These are phyloP conservation scores for Calonectris borealis DNA, from an alignment of 2,113 vertebrate genomes.

Conservation along the genomic window DNA sequence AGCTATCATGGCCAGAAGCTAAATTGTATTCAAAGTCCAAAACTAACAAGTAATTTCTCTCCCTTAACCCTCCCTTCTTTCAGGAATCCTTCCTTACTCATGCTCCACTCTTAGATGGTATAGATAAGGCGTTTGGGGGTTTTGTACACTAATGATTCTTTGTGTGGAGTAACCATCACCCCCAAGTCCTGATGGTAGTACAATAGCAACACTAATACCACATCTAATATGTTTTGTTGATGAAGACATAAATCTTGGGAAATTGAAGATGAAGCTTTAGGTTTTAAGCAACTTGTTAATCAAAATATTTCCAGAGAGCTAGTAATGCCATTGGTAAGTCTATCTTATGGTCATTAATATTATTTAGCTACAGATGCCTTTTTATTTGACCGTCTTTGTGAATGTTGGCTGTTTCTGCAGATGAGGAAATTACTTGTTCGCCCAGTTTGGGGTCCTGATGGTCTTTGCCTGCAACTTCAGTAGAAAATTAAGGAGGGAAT, in stretches of 20 bases:
- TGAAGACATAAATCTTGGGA: neutral
- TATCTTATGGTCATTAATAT: neutral
- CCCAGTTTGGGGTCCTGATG: neutral
- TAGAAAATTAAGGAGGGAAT: neutral
- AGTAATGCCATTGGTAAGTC: neutral
- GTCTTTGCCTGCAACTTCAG: neutral
- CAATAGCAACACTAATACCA: neutral
- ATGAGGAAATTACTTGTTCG: neutral
- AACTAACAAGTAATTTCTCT: neutral
- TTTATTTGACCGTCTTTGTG: neutral
- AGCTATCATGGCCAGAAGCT: neutral
- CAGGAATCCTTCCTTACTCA: neutral
- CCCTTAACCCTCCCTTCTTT: neutral
- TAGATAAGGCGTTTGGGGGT: fast-evolving
- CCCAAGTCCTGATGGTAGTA: neutral
- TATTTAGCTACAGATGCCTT: neutral
- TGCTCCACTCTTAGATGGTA: neutral
- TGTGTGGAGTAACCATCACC: neutral
- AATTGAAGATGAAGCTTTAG: neutral
- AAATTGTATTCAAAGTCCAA: neutral
- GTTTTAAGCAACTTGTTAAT: neutral
- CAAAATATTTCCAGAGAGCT: neutral
- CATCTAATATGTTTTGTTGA: neutral
- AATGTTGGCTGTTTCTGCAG: neutral
- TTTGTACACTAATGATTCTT: neutral